phyloP scores from a whole-genome alignment of 2,113 vertebrate genomes.

The Centropus bengalensis region DNA sequence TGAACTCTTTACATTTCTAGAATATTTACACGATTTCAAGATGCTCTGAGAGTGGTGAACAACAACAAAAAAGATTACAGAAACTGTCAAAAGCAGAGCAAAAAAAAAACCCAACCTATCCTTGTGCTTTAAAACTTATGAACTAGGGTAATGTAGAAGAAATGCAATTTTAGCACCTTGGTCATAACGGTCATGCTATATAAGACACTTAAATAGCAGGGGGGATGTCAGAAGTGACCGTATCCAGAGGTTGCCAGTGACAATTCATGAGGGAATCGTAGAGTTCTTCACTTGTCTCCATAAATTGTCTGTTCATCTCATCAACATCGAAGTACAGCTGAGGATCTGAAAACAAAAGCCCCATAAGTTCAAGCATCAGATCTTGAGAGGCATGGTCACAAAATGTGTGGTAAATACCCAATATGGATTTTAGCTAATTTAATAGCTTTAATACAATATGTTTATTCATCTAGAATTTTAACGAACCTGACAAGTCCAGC shows the following conservation, averaged over 20 bases:
- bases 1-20: conserved; percentile 77
- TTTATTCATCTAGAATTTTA: neutral
- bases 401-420: neutral
- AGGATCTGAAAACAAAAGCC: conserved; percentile 70
- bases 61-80: conserved; percentile 54
- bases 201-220: conserved; percentile 74
- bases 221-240: conserved; percentile 81
- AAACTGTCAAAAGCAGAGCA: conserved; percentile 73
- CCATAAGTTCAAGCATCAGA: neutral
- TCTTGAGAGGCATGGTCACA: neutral
- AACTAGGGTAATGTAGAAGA: conserved; percentile 70
- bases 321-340: conserved; percentile 82
- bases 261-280: conserved; percentile 89
- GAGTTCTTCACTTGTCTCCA: conserved; percentile 91
- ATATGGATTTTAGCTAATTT: neutral
- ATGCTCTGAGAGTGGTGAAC: conserved; percentile 58
- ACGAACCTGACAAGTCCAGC: neutral
- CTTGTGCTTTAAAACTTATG: conserved; percentile 76
- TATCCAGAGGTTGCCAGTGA: conserved; percentile 90
- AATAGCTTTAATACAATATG: neutral
- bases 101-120: conserved; percentile 63
- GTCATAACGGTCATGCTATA: conserved; percentile 75
- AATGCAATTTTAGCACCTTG: conserved; percentile 77
- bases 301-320: conserved; percentile 87
- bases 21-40: conserved; percentile 76